Percentiles rank a stretch among this genome's conserved stretches.
Evolutionary conservation across 2,113 vertebrate genomes (phyloP).

Genomic region (Hemiprocne comata): DNA sequence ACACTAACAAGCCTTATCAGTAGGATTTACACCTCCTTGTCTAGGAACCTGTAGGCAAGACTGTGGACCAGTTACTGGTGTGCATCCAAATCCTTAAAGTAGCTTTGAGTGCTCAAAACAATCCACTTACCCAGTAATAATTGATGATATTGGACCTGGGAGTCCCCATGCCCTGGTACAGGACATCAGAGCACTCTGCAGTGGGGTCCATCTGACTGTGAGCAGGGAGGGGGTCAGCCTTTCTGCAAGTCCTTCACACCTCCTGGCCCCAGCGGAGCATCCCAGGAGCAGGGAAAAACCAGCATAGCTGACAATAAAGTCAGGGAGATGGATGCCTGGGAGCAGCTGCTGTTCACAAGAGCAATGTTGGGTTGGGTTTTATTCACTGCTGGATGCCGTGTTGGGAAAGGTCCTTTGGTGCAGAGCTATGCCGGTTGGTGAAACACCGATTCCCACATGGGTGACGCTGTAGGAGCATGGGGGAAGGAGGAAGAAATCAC

Average conservation of each 20-base stretch:
- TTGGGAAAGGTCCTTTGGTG: neutral
- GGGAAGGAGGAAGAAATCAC: neutral
- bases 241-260: neutral
- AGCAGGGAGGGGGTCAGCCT: neutral
- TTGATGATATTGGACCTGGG: neutral
- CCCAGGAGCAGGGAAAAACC: neutral
- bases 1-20: constrained; percentile 68
- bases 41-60: constrained; percentile 34
- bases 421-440: fast-evolving
- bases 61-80: neutral
- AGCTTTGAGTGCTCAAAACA: constrained; percentile 53
- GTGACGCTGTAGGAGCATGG: neutral
- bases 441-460: fast-evolving
- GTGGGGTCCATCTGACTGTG: fast-evolving
- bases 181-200: neutral
- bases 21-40: constrained; percentile 71
- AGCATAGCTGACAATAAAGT: fast-evolving
- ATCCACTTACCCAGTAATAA: neutral
- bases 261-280: neutral
- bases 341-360: fast-evolving
- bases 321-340: neutral
- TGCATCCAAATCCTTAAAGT: constrained; percentile 52
- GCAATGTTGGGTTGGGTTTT: neutral
- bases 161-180: neutral
- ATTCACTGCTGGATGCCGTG: fast-evolving